Conservation (phyloP, 2,113 vertebrate genomes). For the Otolemur garnettii region DNA sequence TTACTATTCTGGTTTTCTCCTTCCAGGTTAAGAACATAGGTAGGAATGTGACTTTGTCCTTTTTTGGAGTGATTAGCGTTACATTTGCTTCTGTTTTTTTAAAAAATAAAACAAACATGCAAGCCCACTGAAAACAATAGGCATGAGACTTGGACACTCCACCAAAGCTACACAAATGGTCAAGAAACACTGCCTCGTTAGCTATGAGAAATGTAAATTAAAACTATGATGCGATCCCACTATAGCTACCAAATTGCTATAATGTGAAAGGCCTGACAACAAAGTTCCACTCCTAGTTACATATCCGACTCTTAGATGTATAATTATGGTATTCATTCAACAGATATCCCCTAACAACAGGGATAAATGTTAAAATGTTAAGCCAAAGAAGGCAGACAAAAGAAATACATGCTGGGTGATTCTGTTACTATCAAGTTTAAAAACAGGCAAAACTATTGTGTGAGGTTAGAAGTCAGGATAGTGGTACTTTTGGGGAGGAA, state of each 20-base stretch:
- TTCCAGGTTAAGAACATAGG: slow-evolving; percentile 2
- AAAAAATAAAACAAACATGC: not conserved
- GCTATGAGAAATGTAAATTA: slow-evolving; percentile 4
- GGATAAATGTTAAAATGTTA: not conserved
- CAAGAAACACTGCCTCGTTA: not conserved
- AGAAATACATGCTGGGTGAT: not conserved
- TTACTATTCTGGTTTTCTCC: not conserved
- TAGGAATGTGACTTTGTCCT: not conserved
- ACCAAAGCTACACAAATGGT: not conserved
- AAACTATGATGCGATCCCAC: slow-evolving; percentile 24
- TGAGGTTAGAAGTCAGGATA: not conserved
- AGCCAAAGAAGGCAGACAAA: slow-evolving; percentile 34
- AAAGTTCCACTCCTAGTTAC: not conserved
- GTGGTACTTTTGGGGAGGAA: not conserved
- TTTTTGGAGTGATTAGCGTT: not conserved
- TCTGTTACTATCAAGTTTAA: not conserved
- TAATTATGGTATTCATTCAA: not conserved
- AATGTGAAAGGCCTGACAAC: not conserved
- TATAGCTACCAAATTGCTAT: not conserved
- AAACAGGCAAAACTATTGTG: not conserved
- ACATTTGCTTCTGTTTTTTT: not conserved
- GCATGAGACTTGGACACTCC: not conserved
- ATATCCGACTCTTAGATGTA: not conserved
- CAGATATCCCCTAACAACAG: not conserved
- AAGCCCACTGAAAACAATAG: not conserved